These are phyloP conservation scores for Scaptomyza polygonia DNA, from an alignment of 2,888 invertebrate genomes.

Conservation along the genomic window DNA sequence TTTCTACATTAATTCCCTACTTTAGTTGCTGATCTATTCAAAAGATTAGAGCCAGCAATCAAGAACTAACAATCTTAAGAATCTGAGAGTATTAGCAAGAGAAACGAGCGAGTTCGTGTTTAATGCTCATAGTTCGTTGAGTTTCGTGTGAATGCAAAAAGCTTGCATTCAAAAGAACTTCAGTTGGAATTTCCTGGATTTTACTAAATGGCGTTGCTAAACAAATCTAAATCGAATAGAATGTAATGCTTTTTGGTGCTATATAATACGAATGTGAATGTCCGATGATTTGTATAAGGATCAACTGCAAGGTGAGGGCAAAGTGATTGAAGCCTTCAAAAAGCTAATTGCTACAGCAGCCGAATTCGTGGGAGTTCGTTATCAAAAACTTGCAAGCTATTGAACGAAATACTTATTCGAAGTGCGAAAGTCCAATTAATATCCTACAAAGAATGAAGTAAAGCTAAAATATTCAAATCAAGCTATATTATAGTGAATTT, in stretches of 20 bases:
- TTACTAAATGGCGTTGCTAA: conserved; percentile 32
- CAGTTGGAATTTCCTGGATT: background rate
- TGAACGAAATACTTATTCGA: no score
- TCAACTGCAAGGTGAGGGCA: no score
- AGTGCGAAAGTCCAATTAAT: no score
- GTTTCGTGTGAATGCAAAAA: conserved; percentile 8
- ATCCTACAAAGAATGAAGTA: no score
- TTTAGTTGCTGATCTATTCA: conserved; percentile 8
- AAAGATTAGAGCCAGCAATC: conserved; percentile 12
- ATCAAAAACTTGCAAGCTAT: no score
- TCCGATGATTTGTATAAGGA: no score
- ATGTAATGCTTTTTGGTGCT: background rate
- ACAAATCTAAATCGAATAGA: background rate
- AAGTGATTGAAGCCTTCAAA: conserved; percentile 47
- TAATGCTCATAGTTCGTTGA: conserved; percentile 13
- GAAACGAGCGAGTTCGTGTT: conserved; percentile 25
- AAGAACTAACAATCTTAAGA: background rate
- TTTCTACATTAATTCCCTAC: background rate
- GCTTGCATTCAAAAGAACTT: conserved; percentile 30
- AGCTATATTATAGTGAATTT: no score
- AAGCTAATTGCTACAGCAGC: conserved; percentile 46
- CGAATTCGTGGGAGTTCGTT: conserved; percentile 23
- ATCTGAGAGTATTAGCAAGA: background rate
- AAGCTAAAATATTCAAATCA: no score
- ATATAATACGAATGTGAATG: no score